phyloP scores from a whole-genome alignment of 1,140 invertebrate genomes.

The Pissodes strobi region DNA sequence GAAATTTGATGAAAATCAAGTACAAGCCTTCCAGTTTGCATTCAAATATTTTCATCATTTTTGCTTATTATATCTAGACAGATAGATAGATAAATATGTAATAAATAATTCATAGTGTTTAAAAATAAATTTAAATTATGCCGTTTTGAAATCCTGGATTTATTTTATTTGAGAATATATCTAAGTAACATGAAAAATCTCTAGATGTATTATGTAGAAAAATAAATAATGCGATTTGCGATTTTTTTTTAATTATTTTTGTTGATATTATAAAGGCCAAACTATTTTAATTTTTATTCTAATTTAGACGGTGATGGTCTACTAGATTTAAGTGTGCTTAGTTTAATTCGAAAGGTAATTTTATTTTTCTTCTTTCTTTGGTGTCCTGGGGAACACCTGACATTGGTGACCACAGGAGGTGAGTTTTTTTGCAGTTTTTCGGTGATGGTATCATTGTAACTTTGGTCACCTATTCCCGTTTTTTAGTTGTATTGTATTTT shows the following conservation, averaged over 20 bases:
- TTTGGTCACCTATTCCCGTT: not conserved
- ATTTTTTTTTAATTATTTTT: not conserved
- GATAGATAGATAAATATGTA: too few relatives aligned
- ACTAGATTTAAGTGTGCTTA: constrained; percentile 14
- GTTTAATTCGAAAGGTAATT: constrained; percentile 30
- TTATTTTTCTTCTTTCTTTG: constrained; percentile 48
- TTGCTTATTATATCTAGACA: too few relatives aligned
- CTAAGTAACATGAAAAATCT: too few relatives aligned
- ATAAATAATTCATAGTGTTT: too few relatives aligned
- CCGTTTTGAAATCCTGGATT: too few relatives aligned
- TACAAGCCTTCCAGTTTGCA: too few relatives aligned
- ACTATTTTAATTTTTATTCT: not conserved
- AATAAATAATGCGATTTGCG: too few relatives aligned
- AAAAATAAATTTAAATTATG: too few relatives aligned
- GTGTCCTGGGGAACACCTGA: constrained; percentile 44
- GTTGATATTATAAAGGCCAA: not conserved
- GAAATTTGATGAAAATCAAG: too few relatives aligned
- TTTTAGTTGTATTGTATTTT: constrained; percentile 7
- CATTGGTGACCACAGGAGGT: constrained; percentile 52
- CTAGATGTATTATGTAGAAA: too few relatives aligned
- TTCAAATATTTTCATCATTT: too few relatives aligned
- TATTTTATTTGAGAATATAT: too few relatives aligned
- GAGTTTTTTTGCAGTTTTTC: constrained; percentile 46
- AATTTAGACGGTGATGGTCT: constrained; percentile 16
- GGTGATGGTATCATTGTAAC: constrained; percentile 33